phyloP scores from a whole-genome alignment of 2,797 vertebrate species.

The Acanthurus lineatus region DNA sequence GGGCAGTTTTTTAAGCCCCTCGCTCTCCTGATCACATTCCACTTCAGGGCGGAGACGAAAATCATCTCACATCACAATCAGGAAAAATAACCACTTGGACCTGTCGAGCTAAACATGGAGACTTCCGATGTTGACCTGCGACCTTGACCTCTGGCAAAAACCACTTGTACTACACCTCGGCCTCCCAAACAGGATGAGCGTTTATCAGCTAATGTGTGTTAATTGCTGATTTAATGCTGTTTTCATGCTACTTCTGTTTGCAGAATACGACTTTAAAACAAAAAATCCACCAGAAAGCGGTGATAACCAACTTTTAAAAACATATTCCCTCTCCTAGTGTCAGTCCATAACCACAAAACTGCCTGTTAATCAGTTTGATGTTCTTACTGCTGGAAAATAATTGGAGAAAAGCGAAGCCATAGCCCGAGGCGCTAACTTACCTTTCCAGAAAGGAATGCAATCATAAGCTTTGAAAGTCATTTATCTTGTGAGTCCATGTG shows the following conservation, averaged over 20 bases:
- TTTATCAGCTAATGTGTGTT: slow-evolving; percentile 5
- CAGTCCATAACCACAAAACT: slow-evolving; percentile 34
- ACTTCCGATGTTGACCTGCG: slow-evolving; percentile 66
- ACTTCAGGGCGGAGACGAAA: slow-evolving; percentile 74
- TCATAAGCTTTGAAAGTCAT: slow-evolving; percentile 87
- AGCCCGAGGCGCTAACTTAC: slow-evolving; percentile 80
- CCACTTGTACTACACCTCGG: slow-evolving; percentile 32
- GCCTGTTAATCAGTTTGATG: slow-evolving; percentile 67
- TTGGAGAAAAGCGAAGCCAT: slow-evolving; percentile 57
- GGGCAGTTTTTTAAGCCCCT: slow-evolving; percentile 79
- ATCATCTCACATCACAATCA: slow-evolving; percentile 70
- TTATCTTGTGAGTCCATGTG: slow-evolving; percentile 83
- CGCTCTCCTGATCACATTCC: slow-evolving; percentile 80
- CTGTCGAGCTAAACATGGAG: slow-evolving; percentile 66
- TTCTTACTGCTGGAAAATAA: slow-evolving; percentile 67
- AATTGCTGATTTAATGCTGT: neutral
- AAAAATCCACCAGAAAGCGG: neutral
- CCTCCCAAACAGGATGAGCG: neutral
- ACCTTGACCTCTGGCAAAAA: slow-evolving; percentile 73
- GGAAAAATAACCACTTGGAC: slow-evolving; percentile 71
- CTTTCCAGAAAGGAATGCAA: slow-evolving; percentile 85
- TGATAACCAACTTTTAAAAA: no score
- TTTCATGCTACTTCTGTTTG: slow-evolving; percentile 1
- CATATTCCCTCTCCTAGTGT: neutral
- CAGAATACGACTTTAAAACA: neutral